Conservation (phyloP, 2,113 vertebrate genomes). For the Chionis minor region DNA sequence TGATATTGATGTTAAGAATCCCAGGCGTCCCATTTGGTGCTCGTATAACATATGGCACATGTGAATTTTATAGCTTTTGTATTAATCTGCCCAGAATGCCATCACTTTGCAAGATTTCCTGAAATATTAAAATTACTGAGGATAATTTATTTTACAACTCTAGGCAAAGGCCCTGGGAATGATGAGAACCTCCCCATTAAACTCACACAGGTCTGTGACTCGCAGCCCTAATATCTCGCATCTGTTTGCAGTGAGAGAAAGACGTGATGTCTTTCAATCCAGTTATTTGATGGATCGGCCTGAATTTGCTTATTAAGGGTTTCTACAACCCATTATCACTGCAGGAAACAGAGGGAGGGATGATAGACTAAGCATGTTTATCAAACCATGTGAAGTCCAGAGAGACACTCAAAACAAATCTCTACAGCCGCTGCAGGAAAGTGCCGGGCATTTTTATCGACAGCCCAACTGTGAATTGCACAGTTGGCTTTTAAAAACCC, state of each 20-base stretch:
- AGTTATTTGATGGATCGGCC: conserved; percentile 3
- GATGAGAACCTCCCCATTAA: conserved; percentile 13
- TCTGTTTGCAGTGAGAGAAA: conserved; percentile 16
- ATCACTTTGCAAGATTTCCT: conserved; percentile 36
- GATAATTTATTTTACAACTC: conserved; percentile 47
- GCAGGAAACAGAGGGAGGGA: conserved; percentile 3
- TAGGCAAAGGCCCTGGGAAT: conserved; percentile 27
- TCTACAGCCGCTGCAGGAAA: not conserved
- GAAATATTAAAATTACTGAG: conserved; percentile 56
- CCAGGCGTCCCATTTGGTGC: not conserved
- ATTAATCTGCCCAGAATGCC: conserved; percentile 32
- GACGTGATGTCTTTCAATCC: not conserved
- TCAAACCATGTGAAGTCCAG: not conserved
- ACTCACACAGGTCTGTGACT: conserved; percentile 15
- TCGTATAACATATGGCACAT: conserved; percentile 16
- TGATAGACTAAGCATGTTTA: conserved; percentile 18
- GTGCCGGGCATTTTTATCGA: not conserved
- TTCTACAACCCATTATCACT: conserved; percentile 42
- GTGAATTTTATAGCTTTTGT: conserved; percentile 44
- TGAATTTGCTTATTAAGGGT: conserved; percentile 51
- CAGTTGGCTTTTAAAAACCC: not conserved
- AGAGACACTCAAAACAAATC: not conserved
- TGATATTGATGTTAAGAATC: conserved; percentile 22
- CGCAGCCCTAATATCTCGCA: not conserved
- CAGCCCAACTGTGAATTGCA: not conserved